phyloP scores from a whole-genome alignment of 2,888 invertebrate species.

The Acanthoscelides obtectus region DNA sequence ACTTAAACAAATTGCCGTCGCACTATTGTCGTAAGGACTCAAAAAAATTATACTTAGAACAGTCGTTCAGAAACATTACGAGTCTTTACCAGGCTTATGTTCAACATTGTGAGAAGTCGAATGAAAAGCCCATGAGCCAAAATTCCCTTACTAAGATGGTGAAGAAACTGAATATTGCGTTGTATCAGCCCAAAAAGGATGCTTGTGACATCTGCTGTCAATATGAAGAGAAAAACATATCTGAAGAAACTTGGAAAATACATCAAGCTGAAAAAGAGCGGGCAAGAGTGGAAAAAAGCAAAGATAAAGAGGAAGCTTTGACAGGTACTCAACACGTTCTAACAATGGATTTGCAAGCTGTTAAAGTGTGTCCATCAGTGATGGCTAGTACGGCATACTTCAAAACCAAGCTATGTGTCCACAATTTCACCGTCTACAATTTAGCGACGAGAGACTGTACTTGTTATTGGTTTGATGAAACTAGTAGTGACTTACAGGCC shows the following conservation, averaged over 20 bases:
- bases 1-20: slow-evolving; percentile 8
- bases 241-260: slow-evolving; percentile 5
- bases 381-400: too few species aligned
- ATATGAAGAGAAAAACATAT: slow-evolving; percentile 3
- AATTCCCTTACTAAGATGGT: slow-evolving; percentile 5
- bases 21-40: slow-evolving; percentile 8
- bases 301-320: neutral
- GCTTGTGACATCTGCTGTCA: slow-evolving; percentile 6
- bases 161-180: slow-evolving; percentile 2
- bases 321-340: neutral
- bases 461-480: too few species aligned
- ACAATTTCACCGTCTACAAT: too few species aligned
- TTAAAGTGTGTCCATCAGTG: too few species aligned
- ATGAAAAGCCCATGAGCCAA: slow-evolving; percentile 5
- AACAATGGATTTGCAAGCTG: neutral
- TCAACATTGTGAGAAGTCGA: slow-evolving; percentile 6
- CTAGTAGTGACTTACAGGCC: too few species aligned
- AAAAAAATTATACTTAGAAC: slow-evolving; percentile 8
- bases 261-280: neutral
- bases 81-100: slow-evolving; percentile 6
- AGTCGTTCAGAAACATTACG: slow-evolving; percentile 5
- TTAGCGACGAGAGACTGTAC: too few species aligned
- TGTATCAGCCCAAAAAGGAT: slow-evolving; percentile 6
- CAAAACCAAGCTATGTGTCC: too few species aligned
- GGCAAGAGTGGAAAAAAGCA: neutral